phyloP scores from a whole-genome alignment of 2,888 invertebrate genomes.

The Plagodis pulveraria region DNA sequence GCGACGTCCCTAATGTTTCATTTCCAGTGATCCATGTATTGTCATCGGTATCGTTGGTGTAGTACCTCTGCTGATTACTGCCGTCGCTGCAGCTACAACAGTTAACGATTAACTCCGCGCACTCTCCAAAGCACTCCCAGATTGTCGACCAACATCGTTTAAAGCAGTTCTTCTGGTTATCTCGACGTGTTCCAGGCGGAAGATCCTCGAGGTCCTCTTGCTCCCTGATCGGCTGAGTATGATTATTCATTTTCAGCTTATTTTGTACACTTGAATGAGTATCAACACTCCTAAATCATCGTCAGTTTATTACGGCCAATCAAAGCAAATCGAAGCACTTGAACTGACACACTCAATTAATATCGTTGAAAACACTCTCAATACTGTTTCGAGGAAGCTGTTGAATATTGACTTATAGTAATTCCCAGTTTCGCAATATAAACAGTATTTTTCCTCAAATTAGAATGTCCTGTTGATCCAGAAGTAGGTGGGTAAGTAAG shows the following conservation, averaged over 20 bases:
- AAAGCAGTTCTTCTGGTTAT: not conserved
- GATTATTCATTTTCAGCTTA: no score
- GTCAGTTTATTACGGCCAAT: no score
- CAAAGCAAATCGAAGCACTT: no score
- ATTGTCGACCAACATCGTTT: not conserved
- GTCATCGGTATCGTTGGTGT: conserved; percentile 1
- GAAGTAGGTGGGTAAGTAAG: no score
- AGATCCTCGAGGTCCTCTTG: not conserved
- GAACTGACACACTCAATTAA: not conserved
- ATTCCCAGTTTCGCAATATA: no score
- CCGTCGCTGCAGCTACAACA: not conserved
- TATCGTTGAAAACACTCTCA: no score
- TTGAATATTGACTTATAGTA: no score
- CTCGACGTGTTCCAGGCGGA: not conserved
- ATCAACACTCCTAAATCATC: no score
- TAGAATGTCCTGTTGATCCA: no score
- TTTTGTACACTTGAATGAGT: no score
- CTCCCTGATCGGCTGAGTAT: not conserved
- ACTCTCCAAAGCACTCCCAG: not conserved
- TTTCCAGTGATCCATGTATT: conserved; percentile 1
- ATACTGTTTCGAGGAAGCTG: no score
- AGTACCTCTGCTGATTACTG: not conserved
- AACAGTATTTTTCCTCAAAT: no score
- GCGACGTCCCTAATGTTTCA: not conserved
- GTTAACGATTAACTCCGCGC: not conserved